Evolutionary conservation across 2,888 invertebrate genomes (phyloP), one percentile per base, ranked within the genome.

Genomic region (Tenthredo mesomela): DNA sequence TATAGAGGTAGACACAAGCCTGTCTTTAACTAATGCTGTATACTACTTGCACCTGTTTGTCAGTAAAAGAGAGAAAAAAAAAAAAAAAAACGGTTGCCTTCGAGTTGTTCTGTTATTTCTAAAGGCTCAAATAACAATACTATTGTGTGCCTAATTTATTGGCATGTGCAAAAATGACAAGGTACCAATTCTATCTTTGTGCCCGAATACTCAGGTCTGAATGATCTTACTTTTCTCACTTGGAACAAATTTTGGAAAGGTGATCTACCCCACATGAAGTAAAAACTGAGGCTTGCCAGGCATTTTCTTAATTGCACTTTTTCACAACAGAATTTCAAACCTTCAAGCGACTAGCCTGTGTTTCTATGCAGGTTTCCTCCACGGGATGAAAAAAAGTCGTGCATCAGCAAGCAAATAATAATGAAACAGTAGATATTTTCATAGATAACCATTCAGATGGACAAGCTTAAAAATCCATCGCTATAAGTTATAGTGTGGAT

Each of bases 51-150:
- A 58, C 61, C 80, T 80, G 61, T 18, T 77, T 58, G 37, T 40
- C 21, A 29, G 61, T 80, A 50, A 61, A 61, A 37, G 61, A 78
- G 10, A 33, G 29, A 33, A 33, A 50, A 61, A 61, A 37, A 61
- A 80, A 2, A 50, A 61, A 61, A 40, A 61, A 80, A 3, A 21
- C 21, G n/a, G 18, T 37, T 37, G 21, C 37, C 37, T 61, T 85
- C 73, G 73, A 85, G 85, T 84, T 65, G 78, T 78, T 25, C 61
- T 71, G 73, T 70, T 54, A 67, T 80, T 61, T 21, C 40, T 61
- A 58, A 18, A 37, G 37, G 21, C 61, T 37, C 21, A 5, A 37
- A 40, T n/a, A 61, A 58, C 77, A 77, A 47, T 50, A 29, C 29
- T 25, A 29, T 50, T 54, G 50, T 12, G 29, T 77, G 18, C 50